Percentiles rank a stretch among this genome's conserved stretches.
These are phyloP conservation scores for Echiichthys vipera DNA, from an alignment of 2,797 vertebrate species.

Conservation along the genomic window DNA sequence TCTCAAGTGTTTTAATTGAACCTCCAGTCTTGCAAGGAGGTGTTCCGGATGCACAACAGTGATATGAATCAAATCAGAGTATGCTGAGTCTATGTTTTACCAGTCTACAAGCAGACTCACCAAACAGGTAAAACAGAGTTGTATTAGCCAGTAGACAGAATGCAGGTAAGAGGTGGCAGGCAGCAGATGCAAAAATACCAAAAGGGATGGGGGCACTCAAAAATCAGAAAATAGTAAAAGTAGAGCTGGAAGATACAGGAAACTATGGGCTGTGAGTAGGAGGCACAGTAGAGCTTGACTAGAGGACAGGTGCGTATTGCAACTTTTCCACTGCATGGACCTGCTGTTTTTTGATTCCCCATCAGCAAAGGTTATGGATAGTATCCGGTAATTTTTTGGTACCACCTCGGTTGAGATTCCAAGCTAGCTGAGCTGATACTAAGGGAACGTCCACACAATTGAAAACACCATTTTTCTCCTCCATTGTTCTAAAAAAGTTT, in stretches of 20 bases:
- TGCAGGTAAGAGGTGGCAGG: background rate
- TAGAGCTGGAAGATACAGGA: background rate
- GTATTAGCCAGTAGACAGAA: background rate
- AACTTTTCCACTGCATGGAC: too few species aligned
- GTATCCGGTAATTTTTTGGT: too few species aligned
- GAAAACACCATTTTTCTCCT: too few species aligned
- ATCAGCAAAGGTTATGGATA: too few species aligned
- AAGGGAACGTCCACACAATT: too few species aligned
- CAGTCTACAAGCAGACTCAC: background rate
- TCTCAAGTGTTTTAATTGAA: constrained; percentile 75
- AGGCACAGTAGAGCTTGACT: background rate
- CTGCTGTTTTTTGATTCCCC: too few species aligned
- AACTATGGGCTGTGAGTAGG: background rate
- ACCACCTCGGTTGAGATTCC: too few species aligned
- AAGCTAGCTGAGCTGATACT: too few species aligned
- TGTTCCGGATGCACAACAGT: background rate
- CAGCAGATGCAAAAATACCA: background rate
- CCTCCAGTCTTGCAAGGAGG: constrained; percentile 22
- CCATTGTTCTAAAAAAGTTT: too few species aligned
- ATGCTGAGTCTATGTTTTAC: background rate
- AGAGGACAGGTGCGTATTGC: background rate
- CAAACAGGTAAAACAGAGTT: background rate
- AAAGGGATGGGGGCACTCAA: background rate
- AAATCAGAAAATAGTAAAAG: background rate
- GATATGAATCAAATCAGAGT: background rate